These are phyloP conservation scores for Phortica variegata DNA, from an alignment of 1,140 invertebrate species.

Conservation along the genomic window DNA sequence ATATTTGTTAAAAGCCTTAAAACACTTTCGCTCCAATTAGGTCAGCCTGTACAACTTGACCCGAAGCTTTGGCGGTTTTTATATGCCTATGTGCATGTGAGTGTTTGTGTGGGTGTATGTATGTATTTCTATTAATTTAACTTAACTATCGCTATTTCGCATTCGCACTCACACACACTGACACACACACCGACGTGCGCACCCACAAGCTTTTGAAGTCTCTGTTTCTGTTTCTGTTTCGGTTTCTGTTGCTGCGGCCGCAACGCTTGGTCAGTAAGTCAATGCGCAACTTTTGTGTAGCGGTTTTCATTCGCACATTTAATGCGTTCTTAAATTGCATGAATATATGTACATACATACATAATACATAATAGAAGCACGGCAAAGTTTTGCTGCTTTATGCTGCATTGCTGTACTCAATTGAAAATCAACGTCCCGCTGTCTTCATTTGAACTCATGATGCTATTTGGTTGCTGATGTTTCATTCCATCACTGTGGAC, in stretches of 20 bases:
- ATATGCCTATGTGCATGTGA: not conserved
- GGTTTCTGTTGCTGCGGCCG: too few species aligned
- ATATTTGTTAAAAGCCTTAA: slow-evolving; percentile 19
- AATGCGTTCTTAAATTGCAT: too few species aligned
- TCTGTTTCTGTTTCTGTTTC: slow-evolving; percentile 2
- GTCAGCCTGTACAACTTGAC: too few species aligned
- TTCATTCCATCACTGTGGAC: too few species aligned
- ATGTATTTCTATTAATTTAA: not conserved
- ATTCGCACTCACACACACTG: not conserved
- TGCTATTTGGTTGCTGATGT: too few species aligned
- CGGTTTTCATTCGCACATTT: slow-evolving; percentile 17
- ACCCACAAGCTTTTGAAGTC: not conserved
- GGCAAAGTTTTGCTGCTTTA: slow-evolving; percentile 1
- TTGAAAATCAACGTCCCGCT: too few species aligned
- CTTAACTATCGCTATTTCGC: not conserved
- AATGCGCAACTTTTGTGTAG: not conserved
- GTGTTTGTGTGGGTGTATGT: not conserved
- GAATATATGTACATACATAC: too few species aligned
- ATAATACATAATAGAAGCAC: too few species aligned
- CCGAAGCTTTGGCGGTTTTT: not conserved
- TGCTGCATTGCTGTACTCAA: too few species aligned
- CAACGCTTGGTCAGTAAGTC: too few species aligned
- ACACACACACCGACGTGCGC: not conserved
- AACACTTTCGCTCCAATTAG: not conserved
- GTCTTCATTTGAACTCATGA: too few species aligned